A percentile compares a stretch with the other conserved stretches of the same genome.
These are phyloP conservation scores for Cheilosia variabilis DNA, from an alignment of 2,888 invertebrate species.

Conservation along the genomic window DNA sequence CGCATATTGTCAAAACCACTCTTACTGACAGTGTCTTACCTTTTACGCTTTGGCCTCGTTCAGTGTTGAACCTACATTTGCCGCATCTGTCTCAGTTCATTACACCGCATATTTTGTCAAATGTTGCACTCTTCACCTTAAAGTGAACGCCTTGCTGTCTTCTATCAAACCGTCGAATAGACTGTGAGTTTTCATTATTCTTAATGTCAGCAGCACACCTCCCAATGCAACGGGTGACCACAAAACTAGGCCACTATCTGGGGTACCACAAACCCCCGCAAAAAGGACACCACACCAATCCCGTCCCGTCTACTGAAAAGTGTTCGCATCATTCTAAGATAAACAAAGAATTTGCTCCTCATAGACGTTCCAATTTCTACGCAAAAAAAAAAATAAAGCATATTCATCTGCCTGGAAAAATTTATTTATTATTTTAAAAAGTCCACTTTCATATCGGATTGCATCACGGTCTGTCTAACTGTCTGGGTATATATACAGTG, in stretches of 20 bases:
- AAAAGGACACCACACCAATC: not conserved
- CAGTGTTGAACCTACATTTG: too few species aligned
- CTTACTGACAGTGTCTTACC: too few species aligned
- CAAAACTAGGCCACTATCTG: slow-evolving; percentile 7
- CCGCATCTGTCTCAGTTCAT: too few species aligned
- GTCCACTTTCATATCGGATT: slow-evolving; percentile 63
- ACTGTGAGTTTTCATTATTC: too few species aligned
- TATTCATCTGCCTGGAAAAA: slow-evolving; percentile 11
- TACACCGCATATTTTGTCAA: too few species aligned
- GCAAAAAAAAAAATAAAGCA: slow-evolving; percentile 11
- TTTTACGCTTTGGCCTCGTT: too few species aligned
- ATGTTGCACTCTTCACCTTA: too few species aligned
- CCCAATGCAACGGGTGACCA: not conserved
- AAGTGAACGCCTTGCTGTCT: too few species aligned
- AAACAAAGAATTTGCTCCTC: slow-evolving; percentile 19
- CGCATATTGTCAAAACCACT: too few species aligned
- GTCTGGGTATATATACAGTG: slow-evolving; percentile 1
- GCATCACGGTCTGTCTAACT: slow-evolving; percentile 51
- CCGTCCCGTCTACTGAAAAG: not conserved
- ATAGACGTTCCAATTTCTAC: slow-evolving; percentile 32
- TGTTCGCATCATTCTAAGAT: slow-evolving; percentile 6
- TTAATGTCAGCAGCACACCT: too few species aligned
- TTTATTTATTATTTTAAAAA: too few species aligned
- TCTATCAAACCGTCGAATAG: too few species aligned
- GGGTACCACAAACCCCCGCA: not conserved